A percentile compares a stretch with the other conserved stretches of the same genome.
phyloP scores from a whole-genome alignment of 2,797 vertebrate species.

The Adrianichthys oophorus region DNA sequence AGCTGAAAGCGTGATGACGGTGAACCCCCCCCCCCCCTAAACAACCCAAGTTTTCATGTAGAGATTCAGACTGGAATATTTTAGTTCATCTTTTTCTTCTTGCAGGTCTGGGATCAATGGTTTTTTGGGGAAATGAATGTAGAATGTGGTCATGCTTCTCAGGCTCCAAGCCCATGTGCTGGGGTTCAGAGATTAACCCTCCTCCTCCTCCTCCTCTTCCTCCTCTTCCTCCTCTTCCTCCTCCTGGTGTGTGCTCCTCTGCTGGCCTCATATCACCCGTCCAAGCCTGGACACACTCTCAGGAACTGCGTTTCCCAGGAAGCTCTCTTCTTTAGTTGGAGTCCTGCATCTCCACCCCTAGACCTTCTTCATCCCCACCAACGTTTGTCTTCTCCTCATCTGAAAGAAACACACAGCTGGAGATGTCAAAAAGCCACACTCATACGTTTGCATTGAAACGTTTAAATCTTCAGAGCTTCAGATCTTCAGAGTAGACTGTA shows the following conservation, averaged over 20 bases:
- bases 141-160: constrained; percentile 8
- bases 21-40: background rate
- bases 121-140: background rate
- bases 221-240: constrained; percentile 13
- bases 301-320: constrained; percentile 31
- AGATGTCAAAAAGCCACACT: background rate
- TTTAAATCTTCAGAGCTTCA: too few relatives aligned
- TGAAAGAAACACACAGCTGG: constrained; percentile 21
- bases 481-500: background rate
- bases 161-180: constrained; percentile 50
- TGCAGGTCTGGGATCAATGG: too few relatives aligned
- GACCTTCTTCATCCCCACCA: constrained; percentile 38
- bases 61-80: background rate
- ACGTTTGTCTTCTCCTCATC: constrained; percentile 37
- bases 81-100: too few relatives aligned
- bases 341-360: constrained; percentile 52
- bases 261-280: constrained; percentile 13
- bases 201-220: constrained; percentile 32
- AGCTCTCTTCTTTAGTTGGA: constrained; percentile 55
- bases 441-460: too few relatives aligned
- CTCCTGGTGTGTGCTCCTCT: constrained; percentile 22
- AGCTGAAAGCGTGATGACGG: constrained; percentile 2
- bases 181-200: constrained; percentile 35
- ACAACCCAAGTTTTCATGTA: background rate
- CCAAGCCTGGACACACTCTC: constrained; percentile 50